phyloP scores from a whole-genome alignment of 2,888 invertebrate species.

The Ectemnius lituratus region DNA sequence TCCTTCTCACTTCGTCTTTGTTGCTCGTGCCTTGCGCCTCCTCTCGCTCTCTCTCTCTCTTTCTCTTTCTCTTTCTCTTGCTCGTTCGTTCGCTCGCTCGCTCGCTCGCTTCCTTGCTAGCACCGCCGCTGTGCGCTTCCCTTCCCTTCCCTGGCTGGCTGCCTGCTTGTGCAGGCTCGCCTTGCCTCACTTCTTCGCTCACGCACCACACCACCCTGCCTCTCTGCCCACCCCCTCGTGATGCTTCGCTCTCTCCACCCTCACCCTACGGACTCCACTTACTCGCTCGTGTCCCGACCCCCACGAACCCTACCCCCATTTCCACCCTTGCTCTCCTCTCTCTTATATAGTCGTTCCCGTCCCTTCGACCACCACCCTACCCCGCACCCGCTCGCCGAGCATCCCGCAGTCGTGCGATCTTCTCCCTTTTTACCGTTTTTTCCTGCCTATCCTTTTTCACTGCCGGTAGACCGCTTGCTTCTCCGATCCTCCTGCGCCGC shows the following conservation, averaged over 20 bases:
- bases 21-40: slow-evolving; percentile 31
- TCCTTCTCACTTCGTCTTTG: slow-evolving; percentile 30
- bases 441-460: slow-evolving; percentile 38
- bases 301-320: slow-evolving; percentile 49
- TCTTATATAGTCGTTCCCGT: slow-evolving; percentile 17
- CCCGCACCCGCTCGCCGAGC: slow-evolving; percentile 42
- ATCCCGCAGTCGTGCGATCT: slow-evolving; percentile 47
- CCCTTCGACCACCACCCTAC: slow-evolving; percentile 45
- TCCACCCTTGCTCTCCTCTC: slow-evolving; percentile 28
- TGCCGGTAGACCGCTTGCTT: slow-evolving; percentile 20
- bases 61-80: slow-evolving; percentile 11
- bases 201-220: slow-evolving; percentile 8
- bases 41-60: slow-evolving; percentile 43
- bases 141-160: background rate
- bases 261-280: slow-evolving; percentile 10
- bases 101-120: background rate
- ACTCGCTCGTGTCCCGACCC: slow-evolving; percentile 38
- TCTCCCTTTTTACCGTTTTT: slow-evolving; percentile 52
- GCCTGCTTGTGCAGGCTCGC: no score
- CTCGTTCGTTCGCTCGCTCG: background rate
- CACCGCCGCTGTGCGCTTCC: background rate
- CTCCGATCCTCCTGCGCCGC: no score
- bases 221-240: background rate
- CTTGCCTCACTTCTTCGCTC: slow-evolving; percentile 14
- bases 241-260: slow-evolving; percentile 9